phyloP scores from a whole-genome alignment of 2,113 vertebrate genomes.

The Gallinago media region DNA sequence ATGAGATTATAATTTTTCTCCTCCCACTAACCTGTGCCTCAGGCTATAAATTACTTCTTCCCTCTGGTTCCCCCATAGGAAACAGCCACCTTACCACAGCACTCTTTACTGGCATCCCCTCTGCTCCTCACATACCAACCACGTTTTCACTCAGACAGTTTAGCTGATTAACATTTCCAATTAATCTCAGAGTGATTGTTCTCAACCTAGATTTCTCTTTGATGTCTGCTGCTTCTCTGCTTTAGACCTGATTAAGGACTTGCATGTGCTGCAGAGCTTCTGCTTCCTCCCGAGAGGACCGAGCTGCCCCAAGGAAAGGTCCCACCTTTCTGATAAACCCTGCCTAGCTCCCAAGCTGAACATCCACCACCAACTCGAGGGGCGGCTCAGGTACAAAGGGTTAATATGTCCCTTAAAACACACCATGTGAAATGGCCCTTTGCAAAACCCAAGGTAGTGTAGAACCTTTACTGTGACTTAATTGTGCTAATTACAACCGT shows the following conservation, averaged over 20 bases:
- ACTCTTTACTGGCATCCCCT: background rate
- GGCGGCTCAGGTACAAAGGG: background rate
- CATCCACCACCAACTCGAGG: background rate
- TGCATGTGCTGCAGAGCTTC: background rate
- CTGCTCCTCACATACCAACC: background rate
- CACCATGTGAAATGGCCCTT: background rate
- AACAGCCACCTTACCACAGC: background rate
- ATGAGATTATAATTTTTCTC: background rate
- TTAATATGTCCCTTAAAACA: background rate
- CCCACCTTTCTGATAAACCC: background rate
- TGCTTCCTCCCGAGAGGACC: background rate
- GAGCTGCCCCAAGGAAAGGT: background rate
- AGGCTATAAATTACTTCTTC: background rate
- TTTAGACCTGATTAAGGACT: background rate
- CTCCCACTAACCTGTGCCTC: background rate
- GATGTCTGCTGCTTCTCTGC: background rate
- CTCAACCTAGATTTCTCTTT: background rate
- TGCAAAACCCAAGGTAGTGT: background rate
- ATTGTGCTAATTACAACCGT: background rate
- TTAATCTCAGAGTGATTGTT: background rate
- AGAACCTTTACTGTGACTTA: background rate
- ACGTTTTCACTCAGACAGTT: background rate
- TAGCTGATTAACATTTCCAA: constrained; percentile 32
- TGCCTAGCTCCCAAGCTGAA: background rate
- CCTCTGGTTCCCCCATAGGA: background rate